Evolutionary conservation across 2,797 vertebrate species (phyloP).

Genomic region (Poecilia wingei): DNA sequence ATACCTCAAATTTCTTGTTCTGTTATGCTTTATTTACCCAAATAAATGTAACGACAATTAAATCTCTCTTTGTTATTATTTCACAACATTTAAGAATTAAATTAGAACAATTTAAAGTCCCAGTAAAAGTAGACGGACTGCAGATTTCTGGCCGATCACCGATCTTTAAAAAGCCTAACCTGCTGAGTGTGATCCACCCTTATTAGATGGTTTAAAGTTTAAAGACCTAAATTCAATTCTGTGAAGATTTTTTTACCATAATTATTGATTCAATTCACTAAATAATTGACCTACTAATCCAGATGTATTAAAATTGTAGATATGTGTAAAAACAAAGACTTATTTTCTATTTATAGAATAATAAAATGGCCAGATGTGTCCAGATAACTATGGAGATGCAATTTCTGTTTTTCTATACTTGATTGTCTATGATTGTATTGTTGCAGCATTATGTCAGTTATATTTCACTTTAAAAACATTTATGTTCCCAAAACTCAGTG

Average conservation of each 20-base stretch:
- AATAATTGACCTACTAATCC: neutral
- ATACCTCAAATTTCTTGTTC: conserved; percentile 55
- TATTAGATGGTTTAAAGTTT: neutral
- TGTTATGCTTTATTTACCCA: conserved; percentile 47
- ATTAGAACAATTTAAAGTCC: neutral
- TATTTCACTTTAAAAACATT: neutral
- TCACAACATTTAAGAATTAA: neutral
- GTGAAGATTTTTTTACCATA: neutral
- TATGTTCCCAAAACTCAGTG: conserved; percentile 4
- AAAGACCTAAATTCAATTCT: neutral
- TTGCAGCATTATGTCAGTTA: conserved; percentile 8
- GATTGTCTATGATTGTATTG: conserved; percentile 10
- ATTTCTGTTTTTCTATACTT: conserved; percentile 14
- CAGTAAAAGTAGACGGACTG: neutral
- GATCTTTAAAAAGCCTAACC: neutral
- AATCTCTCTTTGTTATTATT: neutral
- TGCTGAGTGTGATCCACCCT: neutral
- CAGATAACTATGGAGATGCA: conserved; percentile 17
- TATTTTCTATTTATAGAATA: conserved; percentile 3
- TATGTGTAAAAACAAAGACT: neutral
- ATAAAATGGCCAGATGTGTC: conserved; percentile 11
- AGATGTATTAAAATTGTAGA: neutral
- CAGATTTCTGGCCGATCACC: neutral
- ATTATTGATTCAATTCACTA: neutral
- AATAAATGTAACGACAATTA: conserved; percentile 36